These are phyloP conservation scores for Larimichthys polyactis DNA, from an alignment of 2,113 vertebrate genomes.

Conservation along the genomic window DNA sequence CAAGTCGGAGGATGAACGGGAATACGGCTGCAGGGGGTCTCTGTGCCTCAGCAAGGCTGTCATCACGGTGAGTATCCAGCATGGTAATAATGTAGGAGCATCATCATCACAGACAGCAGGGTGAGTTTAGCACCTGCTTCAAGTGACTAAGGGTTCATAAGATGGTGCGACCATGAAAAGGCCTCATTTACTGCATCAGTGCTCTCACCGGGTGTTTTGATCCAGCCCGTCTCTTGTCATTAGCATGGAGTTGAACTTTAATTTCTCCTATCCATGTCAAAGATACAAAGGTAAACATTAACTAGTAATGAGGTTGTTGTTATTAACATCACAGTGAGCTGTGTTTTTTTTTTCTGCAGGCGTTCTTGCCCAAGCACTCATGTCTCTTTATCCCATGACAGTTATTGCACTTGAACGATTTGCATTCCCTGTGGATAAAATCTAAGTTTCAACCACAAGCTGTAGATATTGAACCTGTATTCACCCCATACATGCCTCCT, in stretches of 20 bases:
- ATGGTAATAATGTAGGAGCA: neutral
- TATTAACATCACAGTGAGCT: conserved; percentile 43
- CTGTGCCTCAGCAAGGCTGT: conserved; percentile 97
- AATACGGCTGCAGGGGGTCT: conserved; percentile 96
- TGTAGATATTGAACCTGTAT: conserved; percentile 12
- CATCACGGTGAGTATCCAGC: conserved; percentile 90
- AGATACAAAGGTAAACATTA: conserved; percentile 65
- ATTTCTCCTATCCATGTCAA: conserved; percentile 22
- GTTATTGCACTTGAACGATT: conserved; percentile 9
- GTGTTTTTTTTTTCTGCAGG: conserved; percentile 12
- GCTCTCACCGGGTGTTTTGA: conserved; percentile 17
- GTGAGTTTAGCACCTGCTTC: conserved; percentile 26
- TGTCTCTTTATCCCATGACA: neutral
- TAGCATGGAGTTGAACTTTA: conserved; percentile 30
- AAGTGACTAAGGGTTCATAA: neutral
- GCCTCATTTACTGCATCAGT: conserved; percentile 14
- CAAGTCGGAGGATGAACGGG: conserved; percentile 96
- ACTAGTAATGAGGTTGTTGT: conserved; percentile 42
- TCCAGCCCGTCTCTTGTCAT: conserved; percentile 5
- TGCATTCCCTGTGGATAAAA: neutral
- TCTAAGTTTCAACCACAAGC: conserved; percentile 22
- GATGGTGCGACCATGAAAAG: neutral
- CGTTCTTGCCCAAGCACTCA: conserved; percentile 5
- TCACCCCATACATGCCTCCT: conserved; percentile 17
- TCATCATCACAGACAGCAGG: conserved; percentile 2